These are phyloP conservation scores for Corvus cornix DNA, from an alignment of 2,113 vertebrate species.

Conservation along the genomic window DNA sequence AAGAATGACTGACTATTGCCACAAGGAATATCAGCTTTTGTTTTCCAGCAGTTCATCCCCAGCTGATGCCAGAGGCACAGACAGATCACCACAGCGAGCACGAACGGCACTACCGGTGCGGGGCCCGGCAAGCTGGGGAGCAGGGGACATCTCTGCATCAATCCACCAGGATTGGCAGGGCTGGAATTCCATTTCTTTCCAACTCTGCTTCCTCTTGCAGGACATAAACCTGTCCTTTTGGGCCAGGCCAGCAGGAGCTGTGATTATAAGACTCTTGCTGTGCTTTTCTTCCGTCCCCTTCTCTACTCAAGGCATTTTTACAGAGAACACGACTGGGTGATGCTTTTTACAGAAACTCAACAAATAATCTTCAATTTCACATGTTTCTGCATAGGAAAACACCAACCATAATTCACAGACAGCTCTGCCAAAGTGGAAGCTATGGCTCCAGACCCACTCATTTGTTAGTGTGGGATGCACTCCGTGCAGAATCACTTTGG, in stretches of 20 bases:
- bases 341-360: background rate
- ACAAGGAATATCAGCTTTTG: background rate
- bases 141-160: background rate
- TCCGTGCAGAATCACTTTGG: rapidly evolving
- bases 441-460: background rate
- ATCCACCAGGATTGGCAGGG: background rate
- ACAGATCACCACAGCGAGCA: background rate
- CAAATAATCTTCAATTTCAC: background rate
- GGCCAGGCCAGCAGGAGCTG: background rate
- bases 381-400: background rate
- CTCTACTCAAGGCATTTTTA: background rate
- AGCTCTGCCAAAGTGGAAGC: background rate
- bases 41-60: background rate
- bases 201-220: background rate
- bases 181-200: background rate
- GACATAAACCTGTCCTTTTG: background rate
- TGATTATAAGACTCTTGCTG: background rate
- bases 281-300: background rate
- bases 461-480: background rate
- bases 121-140: background rate
- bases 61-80: background rate
- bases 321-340: rapidly evolving
- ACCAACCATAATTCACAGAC: background rate
- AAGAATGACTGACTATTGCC: background rate
- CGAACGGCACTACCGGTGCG: background rate